Conservation (phyloP, 1,140 invertebrate genomes). For the Micrasema longulum region DNA sequence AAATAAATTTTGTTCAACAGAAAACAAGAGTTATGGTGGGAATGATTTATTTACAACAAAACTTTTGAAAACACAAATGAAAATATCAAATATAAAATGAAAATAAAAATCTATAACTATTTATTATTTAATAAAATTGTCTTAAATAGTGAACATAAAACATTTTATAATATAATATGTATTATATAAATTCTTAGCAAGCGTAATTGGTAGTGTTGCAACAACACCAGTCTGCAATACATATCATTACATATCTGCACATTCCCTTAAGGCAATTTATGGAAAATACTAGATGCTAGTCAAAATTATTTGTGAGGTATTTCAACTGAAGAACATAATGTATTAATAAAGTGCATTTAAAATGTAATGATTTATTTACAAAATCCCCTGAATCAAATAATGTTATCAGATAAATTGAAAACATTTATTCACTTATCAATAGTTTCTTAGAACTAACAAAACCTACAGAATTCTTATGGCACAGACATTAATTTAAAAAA, state of each 20-base stretch:
- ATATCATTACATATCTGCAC: conserved; percentile 23
- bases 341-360: conserved; percentile 1
- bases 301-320: conserved; percentile 13
- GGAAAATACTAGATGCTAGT: background rate
- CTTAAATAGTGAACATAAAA: conserved; percentile 32
- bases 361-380: too few species aligned
- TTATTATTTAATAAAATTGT: conserved; percentile 36
- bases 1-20: background rate
- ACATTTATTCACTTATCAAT: too few species aligned
- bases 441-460: too few species aligned
- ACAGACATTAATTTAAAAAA: too few species aligned
- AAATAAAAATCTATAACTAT: conserved; percentile 29
- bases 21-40: conserved; percentile 8
- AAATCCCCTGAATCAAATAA: too few species aligned
- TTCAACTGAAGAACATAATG: conserved; percentile 18
- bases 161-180: conserved; percentile 12
- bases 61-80: conserved; percentile 26
- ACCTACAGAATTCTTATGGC: too few species aligned
- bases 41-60: conserved; percentile 37
- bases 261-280: conserved; percentile 9
- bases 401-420: too few species aligned
- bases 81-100: conserved; percentile 34
- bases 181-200: conserved; percentile 28
- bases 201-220: conserved; percentile 31
- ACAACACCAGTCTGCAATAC: conserved; percentile 28